Conservation (phyloP, 2,888 invertebrate genomes). For the Galerucella pusilla region DNA sequence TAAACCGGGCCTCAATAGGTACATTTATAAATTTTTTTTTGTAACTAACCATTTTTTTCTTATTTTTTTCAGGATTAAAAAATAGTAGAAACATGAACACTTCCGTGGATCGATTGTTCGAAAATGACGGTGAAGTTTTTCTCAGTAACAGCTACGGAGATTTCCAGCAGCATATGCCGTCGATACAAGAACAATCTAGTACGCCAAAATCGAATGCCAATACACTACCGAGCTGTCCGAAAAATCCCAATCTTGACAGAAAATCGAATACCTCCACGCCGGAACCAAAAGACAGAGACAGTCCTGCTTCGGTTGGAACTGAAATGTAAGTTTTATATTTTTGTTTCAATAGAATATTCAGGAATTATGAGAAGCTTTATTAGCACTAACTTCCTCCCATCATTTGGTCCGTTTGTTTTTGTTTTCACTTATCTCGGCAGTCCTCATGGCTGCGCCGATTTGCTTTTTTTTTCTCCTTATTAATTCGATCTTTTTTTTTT, state of each 20-base stretch:
- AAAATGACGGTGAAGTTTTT: conserved; percentile 79
- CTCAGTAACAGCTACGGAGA: conserved; percentile 78
- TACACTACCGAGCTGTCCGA: conserved; percentile 51
- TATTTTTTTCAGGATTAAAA: conserved; percentile 68
- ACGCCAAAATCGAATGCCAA: conserved; percentile 47
- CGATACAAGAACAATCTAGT: conserved; percentile 69
- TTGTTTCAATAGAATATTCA: background rate
- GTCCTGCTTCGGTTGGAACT: conserved; percentile 74
- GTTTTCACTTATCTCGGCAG: too few relatives aligned
- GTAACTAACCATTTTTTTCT: too few relatives aligned
- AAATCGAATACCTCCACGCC: conserved; percentile 74
- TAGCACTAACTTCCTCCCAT: too few relatives aligned
- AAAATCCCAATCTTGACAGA: conserved; percentile 67
- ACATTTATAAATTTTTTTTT: too few relatives aligned
- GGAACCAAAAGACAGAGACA: conserved; percentile 75
- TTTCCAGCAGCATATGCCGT: conserved; percentile 69
- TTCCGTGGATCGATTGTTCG: conserved; percentile 90
- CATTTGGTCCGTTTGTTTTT: too few relatives aligned
- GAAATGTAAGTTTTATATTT: conserved; percentile 63
- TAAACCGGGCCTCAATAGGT: too few relatives aligned
- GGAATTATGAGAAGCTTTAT: too few relatives aligned
- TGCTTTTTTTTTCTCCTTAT: too few relatives aligned
- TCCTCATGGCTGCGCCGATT: too few relatives aligned
- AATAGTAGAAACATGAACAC: conserved; percentile 87
- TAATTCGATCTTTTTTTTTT: background rate